Conservation (phyloP, 2,797 vertebrate genomes). For the Chaunax sp. region DNA sequence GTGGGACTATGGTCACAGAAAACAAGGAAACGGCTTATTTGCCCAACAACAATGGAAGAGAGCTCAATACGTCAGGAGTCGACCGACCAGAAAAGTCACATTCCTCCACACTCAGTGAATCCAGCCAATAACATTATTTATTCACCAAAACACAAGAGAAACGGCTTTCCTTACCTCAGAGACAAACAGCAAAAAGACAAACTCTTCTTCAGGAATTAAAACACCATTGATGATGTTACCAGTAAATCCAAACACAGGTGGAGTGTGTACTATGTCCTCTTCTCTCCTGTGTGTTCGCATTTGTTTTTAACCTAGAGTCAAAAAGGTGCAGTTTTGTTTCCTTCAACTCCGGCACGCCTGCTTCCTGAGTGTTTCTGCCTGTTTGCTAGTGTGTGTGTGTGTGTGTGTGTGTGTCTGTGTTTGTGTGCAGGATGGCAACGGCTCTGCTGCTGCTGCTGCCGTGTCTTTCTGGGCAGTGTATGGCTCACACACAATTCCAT, state of each 20-base stretch:
- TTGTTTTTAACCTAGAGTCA: constrained; percentile 27
- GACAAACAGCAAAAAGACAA: constrained; percentile 39
- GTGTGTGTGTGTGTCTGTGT: constrained; percentile 3
- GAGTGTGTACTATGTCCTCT: constrained; percentile 31
- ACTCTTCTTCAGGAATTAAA: constrained; percentile 45
- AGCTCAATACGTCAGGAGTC: constrained; percentile 22
- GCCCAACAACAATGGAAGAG: constrained; percentile 4
- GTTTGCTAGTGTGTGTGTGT: constrained; percentile 20
- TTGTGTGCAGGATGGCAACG: constrained; percentile 40
- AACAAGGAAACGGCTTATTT: constrained; percentile 27
- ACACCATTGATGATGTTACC: constrained; percentile 26
- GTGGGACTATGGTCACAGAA: constrained; percentile 12
- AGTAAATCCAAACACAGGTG: constrained; percentile 45
- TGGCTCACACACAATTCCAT: constrained; percentile 73
- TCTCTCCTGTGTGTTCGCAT: constrained; percentile 2
- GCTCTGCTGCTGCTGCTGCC: constrained; percentile 36
- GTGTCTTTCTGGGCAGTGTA: constrained; percentile 66
- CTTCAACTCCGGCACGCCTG: constrained; percentile 40
- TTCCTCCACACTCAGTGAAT: constrained; percentile 43
- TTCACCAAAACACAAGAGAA: constrained; percentile 47
- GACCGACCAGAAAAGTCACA: constrained; percentile 49
- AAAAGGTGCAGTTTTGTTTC: constrained; percentile 40
- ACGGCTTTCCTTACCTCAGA: constrained; percentile 67
- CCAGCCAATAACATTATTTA: constrained; percentile 32
- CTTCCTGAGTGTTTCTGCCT: constrained; percentile 55